These are phyloP conservation scores for Mugil cephalus DNA, from an alignment of 2,113 vertebrate species.

Conservation along the genomic window DNA sequence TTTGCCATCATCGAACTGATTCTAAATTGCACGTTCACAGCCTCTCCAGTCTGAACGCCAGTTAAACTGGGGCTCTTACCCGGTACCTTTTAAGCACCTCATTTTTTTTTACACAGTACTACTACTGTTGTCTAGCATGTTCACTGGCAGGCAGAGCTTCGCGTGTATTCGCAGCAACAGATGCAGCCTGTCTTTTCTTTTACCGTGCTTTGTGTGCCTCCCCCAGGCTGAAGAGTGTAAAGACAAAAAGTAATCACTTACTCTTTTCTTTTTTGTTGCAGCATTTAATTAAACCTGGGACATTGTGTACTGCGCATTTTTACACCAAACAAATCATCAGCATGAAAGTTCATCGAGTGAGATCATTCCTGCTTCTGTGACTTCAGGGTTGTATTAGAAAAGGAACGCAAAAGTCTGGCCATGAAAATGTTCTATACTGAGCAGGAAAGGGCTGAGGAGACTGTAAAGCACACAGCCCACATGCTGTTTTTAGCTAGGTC, in stretches of 20 bases:
- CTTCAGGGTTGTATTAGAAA: neutral
- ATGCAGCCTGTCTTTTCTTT: neutral
- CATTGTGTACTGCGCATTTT: neutral
- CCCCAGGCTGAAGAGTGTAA: constrained; percentile 50
- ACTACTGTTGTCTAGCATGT: too few species aligned
- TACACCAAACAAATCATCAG: neutral
- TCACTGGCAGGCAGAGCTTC: too few species aligned
- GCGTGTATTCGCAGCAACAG: neutral
- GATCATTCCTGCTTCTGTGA: neutral
- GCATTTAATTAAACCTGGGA: neutral
- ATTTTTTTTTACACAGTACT: too few species aligned
- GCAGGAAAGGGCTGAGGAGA: too few species aligned
- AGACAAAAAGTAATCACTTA: neutral
- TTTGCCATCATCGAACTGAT: neutral
- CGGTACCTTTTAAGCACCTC: too few species aligned
- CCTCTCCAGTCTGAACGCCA: neutral
- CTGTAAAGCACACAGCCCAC: too few species aligned
- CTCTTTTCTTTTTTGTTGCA: neutral
- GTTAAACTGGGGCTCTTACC: neutral
- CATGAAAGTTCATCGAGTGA: too few species aligned
- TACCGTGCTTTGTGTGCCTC: constrained; percentile 44
- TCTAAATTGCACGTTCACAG: constrained; percentile 1
- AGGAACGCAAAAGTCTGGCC: neutral
- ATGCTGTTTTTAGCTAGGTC: too few species aligned
- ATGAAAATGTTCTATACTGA: neutral